phyloP scores from a whole-genome alignment of 2,797 vertebrate species.

The Lepidocolaptes lacrymiger region DNA sequence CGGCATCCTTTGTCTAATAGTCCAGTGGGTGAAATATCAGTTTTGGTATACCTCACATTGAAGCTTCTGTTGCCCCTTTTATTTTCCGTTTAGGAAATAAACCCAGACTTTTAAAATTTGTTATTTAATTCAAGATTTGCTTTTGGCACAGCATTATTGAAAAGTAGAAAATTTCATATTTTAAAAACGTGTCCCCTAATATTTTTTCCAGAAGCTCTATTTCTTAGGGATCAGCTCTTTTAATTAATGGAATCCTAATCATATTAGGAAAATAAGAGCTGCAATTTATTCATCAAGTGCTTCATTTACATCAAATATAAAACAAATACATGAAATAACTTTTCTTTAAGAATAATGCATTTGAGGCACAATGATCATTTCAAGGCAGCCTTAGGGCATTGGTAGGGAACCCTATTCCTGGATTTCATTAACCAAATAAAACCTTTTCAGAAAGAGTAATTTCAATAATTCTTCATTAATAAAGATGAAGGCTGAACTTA shows the following conservation, averaged over 20 bases:
- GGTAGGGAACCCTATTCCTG: neutral
- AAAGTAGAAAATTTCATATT: neutral
- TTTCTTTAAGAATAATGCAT: neutral
- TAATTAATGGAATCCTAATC: neutral
- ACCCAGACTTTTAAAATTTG: neutral
- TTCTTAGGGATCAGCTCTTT: neutral
- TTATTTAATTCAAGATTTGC: neutral
- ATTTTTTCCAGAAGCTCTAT: neutral
- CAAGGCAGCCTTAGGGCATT: neutral
- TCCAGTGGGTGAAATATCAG: neutral
- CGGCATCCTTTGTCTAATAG: neutral
- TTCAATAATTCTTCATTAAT: neutral
- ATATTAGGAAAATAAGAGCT: neutral
- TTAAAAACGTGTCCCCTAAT: neutral
- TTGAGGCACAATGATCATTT: neutral
- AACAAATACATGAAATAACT: neutral
- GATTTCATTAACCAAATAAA: neutral
- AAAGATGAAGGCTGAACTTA: neutral
- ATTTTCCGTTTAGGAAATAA: neutral
- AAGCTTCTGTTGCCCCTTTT: neutral
- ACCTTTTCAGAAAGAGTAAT: neutral
- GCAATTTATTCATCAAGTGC: neutral
- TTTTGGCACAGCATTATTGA: neutral
- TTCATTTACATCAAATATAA: neutral
- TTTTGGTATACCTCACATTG: neutral